Percentiles rank a stretch among this genome's conserved stretches.
phyloP scores from a whole-genome alignment of 2,113 vertebrate genomes.

The Oceanites oceanicus region DNA sequence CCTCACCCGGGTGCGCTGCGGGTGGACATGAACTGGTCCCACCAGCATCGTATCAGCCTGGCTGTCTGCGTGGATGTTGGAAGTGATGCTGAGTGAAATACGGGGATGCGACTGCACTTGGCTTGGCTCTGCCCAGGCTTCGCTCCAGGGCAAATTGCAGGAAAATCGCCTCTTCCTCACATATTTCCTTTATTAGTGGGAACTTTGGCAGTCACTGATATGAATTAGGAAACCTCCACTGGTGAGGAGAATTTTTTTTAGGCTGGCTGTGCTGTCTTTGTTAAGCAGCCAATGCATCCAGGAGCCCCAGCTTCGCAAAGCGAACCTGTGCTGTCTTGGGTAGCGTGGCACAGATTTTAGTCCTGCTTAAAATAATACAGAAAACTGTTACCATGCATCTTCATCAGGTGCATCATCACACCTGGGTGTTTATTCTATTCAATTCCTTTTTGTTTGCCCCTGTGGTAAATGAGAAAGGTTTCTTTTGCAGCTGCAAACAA shows the following conservation, averaged over 20 bases:
- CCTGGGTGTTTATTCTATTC: neutral
- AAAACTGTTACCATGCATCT: neutral
- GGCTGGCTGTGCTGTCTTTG: neutral
- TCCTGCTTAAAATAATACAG: neutral
- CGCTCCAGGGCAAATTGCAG: neutral
- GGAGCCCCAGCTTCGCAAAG: neutral
- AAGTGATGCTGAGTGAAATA: neutral
- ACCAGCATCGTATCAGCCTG: fast-evolving
- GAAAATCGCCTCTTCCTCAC: fast-evolving
- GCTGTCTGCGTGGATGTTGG: fast-evolving
- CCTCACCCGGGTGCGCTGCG: fast-evolving
- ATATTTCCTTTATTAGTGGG: neutral
- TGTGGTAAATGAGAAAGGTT: neutral
- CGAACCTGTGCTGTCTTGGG: fast-evolving
- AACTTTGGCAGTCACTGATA: neutral
- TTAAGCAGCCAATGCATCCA: neutral
- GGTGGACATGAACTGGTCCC: fast-evolving
- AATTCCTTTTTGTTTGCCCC: neutral
- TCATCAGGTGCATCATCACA: neutral
- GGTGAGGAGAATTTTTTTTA: neutral
- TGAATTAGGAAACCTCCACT: neutral
- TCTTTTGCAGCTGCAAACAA: neutral
- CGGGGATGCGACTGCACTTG: fast-evolving
- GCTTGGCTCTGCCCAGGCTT: neutral
- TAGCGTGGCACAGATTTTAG: neutral